phyloP scores from a whole-genome alignment of 1,140 invertebrate genomes.

The Oppia nitens region DNA sequence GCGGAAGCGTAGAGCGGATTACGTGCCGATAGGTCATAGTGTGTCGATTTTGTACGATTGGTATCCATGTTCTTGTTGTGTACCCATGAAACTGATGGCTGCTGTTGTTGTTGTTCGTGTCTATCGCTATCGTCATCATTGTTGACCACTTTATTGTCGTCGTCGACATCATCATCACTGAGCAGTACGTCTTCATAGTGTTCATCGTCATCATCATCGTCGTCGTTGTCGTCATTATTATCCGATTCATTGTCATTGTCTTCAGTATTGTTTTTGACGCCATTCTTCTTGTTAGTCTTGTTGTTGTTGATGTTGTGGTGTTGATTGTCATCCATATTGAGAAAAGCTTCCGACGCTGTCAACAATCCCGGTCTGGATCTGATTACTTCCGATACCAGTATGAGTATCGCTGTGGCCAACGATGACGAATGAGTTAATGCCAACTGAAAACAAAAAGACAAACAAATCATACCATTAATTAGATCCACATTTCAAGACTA shows the following conservation, averaged over 20 bases:
- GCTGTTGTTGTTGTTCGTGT: constrained; percentile 4
- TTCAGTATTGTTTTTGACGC: constrained; percentile 27
- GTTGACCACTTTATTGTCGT: constrained; percentile 12
- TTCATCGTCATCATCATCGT: constrained; percentile 28
- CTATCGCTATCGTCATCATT: constrained; percentile 15
- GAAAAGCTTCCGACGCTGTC: not conserved
- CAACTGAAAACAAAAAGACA: constrained; percentile 17
- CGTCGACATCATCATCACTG: constrained; percentile 25
- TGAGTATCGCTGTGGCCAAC: constrained; percentile 56
- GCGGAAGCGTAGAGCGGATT: constrained; percentile 70
- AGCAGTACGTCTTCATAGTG: constrained; percentile 23
- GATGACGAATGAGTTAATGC: constrained; percentile 35
- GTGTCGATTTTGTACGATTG: constrained; percentile 20
- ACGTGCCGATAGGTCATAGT: constrained; percentile 52
- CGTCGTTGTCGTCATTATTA: constrained; percentile 18
- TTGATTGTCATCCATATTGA: constrained; percentile 14
- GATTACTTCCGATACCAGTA: constrained; percentile 53
- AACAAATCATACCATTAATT: not conserved
- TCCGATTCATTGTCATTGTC: constrained; percentile 12
- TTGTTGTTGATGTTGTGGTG: constrained; percentile 22
- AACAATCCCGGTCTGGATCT: constrained; percentile 25
- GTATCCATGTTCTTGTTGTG: constrained; percentile 11
- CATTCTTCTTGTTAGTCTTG: constrained; percentile 28
- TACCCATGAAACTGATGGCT: constrained; percentile 10
- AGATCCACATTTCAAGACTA: not conserved